phyloP scores from a whole-genome alignment of 2,888 invertebrate species.

The Amblyjoppa fuscipennis region DNA sequence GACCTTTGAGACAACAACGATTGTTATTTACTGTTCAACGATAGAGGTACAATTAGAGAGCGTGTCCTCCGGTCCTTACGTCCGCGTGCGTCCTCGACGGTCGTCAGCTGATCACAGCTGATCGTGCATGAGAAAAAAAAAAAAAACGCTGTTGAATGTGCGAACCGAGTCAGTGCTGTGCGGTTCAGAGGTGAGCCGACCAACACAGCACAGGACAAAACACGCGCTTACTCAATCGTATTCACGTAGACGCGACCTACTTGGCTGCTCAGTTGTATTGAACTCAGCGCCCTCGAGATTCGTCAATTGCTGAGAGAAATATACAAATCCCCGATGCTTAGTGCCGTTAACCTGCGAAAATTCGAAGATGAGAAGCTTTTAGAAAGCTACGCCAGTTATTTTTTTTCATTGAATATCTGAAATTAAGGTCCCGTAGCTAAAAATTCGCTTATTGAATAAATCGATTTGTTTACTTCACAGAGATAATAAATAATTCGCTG shows the following conservation, averaged over 20 bases:
- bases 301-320: neutral
- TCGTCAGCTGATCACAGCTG: slow-evolving; percentile 48
- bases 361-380: neutral
- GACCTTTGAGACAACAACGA: neutral
- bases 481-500: neutral
- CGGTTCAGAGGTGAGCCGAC: slow-evolving; percentile 44
- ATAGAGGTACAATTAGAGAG: neutral
- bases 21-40: neutral
- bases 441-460: neutral
- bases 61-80: slow-evolving; percentile 18
- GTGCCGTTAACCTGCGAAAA: neutral
- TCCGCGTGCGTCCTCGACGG: neutral
- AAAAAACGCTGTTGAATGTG: slow-evolving; percentile 22
- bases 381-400: neutral
- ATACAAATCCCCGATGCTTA: neutral
- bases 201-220: slow-evolving; percentile 15
- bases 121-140: slow-evolving; percentile 35
- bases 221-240: neutral
- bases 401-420: neutral
- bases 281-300: slow-evolving; percentile 6
- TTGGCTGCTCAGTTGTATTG: slow-evolving; percentile 12
- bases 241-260: neutral
- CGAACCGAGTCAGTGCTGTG: slow-evolving; percentile 31
- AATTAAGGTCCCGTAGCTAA: neutral
- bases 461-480: neutral